Base-by-base conservation (phyloP, 2,797 vertebrate genomes). In the Mallotus villosus region DNA sequence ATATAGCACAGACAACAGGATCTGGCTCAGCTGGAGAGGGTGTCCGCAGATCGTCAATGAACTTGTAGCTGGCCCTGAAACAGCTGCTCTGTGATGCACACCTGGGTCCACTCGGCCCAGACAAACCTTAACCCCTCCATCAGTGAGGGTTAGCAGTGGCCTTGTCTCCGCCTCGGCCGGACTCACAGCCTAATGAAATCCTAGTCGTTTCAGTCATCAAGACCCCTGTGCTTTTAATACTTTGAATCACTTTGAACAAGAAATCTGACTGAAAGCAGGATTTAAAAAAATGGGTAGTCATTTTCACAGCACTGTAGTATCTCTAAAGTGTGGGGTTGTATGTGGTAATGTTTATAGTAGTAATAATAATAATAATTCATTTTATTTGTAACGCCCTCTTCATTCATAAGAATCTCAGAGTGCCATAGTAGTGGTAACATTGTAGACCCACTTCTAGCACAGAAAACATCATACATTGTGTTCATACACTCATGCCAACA, bases 1-100 rank as follows among this genome's bases (percentile, higher is more conserved):
- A 90, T 91, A 88, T 90, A 90, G 90, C 82, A 78, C 80, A 85
- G 88, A 86, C 87, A 91, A 91, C 86, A 86, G 86, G 81, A 80
- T 74, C 78, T 27, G 75, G 83, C 88, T 86, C 89, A 91, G 88
- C 90, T 87, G 87, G 86, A 85, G 77, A 79, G 75, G n/a, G 11
- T 37, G 59, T 81, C 78, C 71, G 73, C 74, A 81, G 65, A 65
- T 74, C 59, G 74, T 75, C 64, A 34, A 73, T 65, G 80, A 81
- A 77, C 70, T n/a, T 65, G 74, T 71, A 69, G 74, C 81, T 74
- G 82, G 81, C 81, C 78, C 60, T 3, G 58, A 37, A 89, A 91
- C 91, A 92, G 89, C 87, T 90, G 90, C 84, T 89, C 80, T 19
- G 72, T 11, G 73, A 72, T 68, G 32, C 74, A 82, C 84, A 88